Evolutionary conservation across 1,140 invertebrate genomes (phyloP).

Genomic region (Diachasma alloeum): DNA sequence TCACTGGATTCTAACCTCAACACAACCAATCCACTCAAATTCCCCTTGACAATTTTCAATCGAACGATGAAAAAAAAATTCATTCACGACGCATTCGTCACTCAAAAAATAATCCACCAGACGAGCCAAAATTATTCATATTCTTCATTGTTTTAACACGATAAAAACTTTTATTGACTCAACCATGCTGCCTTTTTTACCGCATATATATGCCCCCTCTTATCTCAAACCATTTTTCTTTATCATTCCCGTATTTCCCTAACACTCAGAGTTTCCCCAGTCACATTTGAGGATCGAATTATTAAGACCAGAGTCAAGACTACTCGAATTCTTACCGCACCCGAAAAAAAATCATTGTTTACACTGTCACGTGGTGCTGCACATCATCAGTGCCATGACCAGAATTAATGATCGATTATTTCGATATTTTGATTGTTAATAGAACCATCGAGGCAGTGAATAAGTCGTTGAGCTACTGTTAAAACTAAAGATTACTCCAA

Average conservation of each 20-base stretch:
- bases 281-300: not conserved
- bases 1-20: conserved; percentile 15
- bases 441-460: not conserved
- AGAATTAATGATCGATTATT: not conserved
- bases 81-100: not conserved
- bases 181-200: not conserved
- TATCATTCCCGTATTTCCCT: not conserved
- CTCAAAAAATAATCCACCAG: not conserved
- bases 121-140: not conserved
- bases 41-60: not conserved
- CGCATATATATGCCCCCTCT: not conserved
- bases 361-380: not conserved
- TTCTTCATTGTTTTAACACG: not conserved
- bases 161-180: not conserved
- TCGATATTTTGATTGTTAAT: not conserved
- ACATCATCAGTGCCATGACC: not conserved
- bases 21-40: not conserved
- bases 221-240: not conserved
- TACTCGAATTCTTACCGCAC: not conserved
- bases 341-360: not conserved
- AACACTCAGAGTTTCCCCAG: not conserved
- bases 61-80: not conserved
- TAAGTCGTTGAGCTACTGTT: not conserved
- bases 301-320: not conserved
- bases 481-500: not conserved